Evolutionary conservation across 2,797 vertebrate genomes (phyloP).

Genomic region (Anolis apletophallus): DNA sequence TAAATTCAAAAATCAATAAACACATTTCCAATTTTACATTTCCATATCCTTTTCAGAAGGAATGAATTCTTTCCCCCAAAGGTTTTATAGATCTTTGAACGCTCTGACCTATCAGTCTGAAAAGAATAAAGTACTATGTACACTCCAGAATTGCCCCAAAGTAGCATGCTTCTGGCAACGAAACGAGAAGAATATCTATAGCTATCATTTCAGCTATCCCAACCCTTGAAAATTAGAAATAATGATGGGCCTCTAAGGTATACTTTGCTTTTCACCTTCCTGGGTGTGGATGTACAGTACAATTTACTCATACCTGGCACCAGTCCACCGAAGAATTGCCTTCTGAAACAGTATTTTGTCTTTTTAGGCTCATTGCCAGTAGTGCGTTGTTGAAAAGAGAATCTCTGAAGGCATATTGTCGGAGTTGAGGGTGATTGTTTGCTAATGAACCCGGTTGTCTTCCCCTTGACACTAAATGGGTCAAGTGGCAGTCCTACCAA

Average conservation of each 20-base stretch:
- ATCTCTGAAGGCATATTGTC: slow-evolving; percentile 25
- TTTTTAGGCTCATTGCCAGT: slow-evolving; percentile 15
- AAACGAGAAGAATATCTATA: slow-evolving; percentile 22
- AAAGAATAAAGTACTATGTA: slow-evolving; percentile 28
- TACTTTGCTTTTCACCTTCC: slow-evolving; percentile 38
- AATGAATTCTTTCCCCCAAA: background rate
- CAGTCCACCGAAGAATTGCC: slow-evolving; percentile 15
- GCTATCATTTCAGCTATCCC: slow-evolving; percentile 30
- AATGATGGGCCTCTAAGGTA: background rate
- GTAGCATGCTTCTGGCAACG: background rate
- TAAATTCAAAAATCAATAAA: background rate
- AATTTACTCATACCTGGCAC: slow-evolving; percentile 22
- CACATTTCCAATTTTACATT: accelerated
- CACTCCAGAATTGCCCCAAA: slow-evolving; percentile 7
- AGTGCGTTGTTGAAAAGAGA: slow-evolving; percentile 1
- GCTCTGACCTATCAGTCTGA: background rate
- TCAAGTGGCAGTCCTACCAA: slow-evolving; percentile 15
- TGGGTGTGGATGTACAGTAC: slow-evolving; percentile 11
- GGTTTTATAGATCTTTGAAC: slow-evolving; percentile 14
- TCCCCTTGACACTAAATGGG: slow-evolving; percentile 8
- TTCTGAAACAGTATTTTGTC: background rate
- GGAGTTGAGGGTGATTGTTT: slow-evolving; percentile 25
- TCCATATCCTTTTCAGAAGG: background rate
- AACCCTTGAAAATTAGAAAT: slow-evolving; percentile 31
- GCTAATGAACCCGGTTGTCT: background rate